phyloP scores from a whole-genome alignment of 2,113 vertebrate genomes.

The Numida meleagris region DNA sequence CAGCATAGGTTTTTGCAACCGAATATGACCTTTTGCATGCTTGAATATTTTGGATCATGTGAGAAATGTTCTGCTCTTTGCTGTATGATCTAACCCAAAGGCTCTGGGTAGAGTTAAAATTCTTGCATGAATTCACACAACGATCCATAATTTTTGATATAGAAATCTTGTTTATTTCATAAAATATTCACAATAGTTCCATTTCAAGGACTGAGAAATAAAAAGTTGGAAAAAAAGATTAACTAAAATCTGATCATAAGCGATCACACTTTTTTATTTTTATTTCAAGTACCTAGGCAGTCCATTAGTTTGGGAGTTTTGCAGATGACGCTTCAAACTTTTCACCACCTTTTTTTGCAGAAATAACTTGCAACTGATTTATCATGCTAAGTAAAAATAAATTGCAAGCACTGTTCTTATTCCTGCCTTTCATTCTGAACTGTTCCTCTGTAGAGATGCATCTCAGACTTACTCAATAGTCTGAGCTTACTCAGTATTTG shows the following conservation, averaged over 20 bases:
- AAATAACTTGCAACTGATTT: background rate
- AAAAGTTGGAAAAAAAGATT: background rate
- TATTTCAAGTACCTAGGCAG: background rate
- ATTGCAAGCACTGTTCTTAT: fast-evolving
- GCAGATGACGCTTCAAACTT: background rate
- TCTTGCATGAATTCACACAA: background rate
- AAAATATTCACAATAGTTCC: background rate
- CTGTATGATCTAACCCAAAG: background rate
- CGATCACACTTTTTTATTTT: background rate
- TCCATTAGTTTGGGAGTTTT: fast-evolving
- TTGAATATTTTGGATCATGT: background rate
- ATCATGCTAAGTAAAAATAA: background rate
- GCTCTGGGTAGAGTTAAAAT: background rate
- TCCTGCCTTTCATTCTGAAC: background rate
- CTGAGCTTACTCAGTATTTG: background rate
- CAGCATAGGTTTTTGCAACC: background rate
- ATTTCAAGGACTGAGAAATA: background rate
- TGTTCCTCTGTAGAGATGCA: background rate
- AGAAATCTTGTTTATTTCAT: background rate
- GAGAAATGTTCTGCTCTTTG: background rate
- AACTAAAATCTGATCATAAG: background rate
- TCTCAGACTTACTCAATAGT: background rate
- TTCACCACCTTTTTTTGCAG: background rate
- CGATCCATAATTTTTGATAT: background rate
- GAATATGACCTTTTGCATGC: background rate